Conservation (phyloP, 2,888 invertebrate genomes). For the Ectemnius cavifrons region DNA sequence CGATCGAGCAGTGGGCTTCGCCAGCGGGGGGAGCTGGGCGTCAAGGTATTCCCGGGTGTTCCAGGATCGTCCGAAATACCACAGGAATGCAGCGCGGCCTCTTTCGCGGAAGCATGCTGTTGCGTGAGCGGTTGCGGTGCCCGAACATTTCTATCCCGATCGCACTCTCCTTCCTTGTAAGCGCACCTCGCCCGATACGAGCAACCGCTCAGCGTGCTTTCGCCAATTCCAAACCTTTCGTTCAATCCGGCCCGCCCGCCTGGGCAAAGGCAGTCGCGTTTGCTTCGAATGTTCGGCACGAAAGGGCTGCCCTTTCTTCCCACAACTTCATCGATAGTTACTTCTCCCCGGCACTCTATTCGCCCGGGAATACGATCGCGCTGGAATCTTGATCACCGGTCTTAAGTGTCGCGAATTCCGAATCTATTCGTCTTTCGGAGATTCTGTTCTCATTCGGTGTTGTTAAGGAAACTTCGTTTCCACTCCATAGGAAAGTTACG, state of each 20-base stretch:
- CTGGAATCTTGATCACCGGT: no score
- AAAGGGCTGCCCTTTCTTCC: not conserved
- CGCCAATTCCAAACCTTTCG: slow-evolving; percentile 7
- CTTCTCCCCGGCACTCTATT: no score
- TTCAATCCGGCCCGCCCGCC: no score
- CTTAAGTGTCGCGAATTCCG: no score
- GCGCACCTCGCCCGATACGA: slow-evolving; percentile 14
- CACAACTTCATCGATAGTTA: slow-evolving; percentile 3
- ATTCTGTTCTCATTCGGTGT: no score
- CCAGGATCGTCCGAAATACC: slow-evolving; percentile 38
- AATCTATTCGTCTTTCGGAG: no score
- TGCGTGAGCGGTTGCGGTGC: slow-evolving; percentile 36
- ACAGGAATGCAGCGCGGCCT: slow-evolving; percentile 43
- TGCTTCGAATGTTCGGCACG: not conserved
- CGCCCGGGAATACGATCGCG: no score
- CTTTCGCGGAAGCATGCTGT: slow-evolving; percentile 21
- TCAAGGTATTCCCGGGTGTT: slow-evolving; percentile 24
- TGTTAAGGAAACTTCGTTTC: no score
- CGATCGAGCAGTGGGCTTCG: not conserved
- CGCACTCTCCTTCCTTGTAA: slow-evolving; percentile 26
- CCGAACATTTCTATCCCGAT: slow-evolving; percentile 46
- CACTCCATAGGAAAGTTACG: no score
- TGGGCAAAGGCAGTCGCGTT: not conserved
- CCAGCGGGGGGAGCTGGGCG: slow-evolving; percentile 9
- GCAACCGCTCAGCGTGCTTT: slow-evolving; percentile 9